These are phyloP conservation scores for Syngnathus typhle DNA, from an alignment of 2,113 vertebrate genomes.

Conservation along the genomic window DNA sequence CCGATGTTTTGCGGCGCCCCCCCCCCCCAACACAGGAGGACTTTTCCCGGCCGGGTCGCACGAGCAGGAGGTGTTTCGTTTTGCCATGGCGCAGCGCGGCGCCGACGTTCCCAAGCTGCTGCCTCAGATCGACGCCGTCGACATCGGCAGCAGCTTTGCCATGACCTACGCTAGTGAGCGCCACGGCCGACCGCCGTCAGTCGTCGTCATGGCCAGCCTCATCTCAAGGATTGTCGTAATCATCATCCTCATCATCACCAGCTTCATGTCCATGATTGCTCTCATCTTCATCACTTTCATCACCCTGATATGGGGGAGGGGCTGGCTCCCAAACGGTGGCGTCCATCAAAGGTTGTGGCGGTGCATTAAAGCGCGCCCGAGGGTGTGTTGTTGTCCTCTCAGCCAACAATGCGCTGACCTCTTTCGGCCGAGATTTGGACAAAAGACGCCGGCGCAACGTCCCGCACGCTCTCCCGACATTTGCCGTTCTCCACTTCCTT, in stretches of 20 bases:
- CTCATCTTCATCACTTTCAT: too few relatives aligned
- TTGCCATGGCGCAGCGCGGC: constrained; percentile 83
- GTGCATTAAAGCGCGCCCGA: background rate
- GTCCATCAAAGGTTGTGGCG: background rate
- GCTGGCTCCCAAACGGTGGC: background rate
- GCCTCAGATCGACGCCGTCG: constrained; percentile 97
- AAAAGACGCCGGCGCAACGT: background rate
- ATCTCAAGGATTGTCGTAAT: background rate
- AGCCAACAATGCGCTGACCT: constrained; percentile 6
- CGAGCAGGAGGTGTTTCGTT: constrained; percentile 95
- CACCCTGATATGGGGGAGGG: background rate
- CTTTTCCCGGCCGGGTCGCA: constrained; percentile 94
- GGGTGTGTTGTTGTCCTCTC: background rate
- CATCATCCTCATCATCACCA: background rate
- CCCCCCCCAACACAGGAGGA: constrained; percentile 71
- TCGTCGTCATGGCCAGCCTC: background rate
- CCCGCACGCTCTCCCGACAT: background rate
- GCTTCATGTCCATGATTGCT: background rate
- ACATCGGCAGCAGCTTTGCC: constrained; percentile 94
- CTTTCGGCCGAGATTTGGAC: background rate
- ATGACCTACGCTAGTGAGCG: constrained; percentile 99
- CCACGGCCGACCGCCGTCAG: background rate
- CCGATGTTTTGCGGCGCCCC: background rate
- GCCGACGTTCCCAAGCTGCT: constrained; percentile 92
- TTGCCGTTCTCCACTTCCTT: background rate